Conservation (phyloP, 1,140 invertebrate species). For the Bicyclus anynana region DNA sequence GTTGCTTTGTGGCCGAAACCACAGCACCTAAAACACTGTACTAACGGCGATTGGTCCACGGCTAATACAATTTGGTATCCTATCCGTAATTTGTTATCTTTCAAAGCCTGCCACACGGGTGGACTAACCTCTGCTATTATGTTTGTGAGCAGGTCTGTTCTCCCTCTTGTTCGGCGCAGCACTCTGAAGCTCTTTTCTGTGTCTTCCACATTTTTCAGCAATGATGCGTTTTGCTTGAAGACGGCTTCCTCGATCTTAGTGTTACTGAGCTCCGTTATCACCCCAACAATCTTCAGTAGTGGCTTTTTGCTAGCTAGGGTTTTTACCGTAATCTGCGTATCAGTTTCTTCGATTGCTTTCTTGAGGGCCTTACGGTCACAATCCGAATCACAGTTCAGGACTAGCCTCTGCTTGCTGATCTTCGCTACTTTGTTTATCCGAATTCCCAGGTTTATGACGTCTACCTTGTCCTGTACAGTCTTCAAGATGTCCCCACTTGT, state of each 20-base stretch:
- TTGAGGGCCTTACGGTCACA: background rate
- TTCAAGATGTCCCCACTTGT: too few relatives aligned
- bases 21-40: constrained; percentile 15
- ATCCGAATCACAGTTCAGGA: background rate
- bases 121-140: background rate
- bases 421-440: too few relatives aligned
- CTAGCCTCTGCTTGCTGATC: background rate
- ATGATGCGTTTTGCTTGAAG: background rate
- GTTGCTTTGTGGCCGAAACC: constrained; percentile 1
- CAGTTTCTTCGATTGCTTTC: background rate
- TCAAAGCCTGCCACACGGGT: background rate
- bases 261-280: background rate
- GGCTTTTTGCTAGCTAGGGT: background rate
- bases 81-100: background rate
- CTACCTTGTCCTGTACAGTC: too few relatives aligned
- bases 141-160: background rate
- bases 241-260: background rate
- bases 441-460: constrained; percentile 4
- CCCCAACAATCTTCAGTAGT: background rate
- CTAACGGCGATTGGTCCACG: constrained; percentile 14
- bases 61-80: background rate
- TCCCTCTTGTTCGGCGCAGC: background rate
- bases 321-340: background rate
- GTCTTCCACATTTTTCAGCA: background rate
- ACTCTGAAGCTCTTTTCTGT: background rate